Percentiles rank a stretch among this genome's conserved stretches.
Evolutionary conservation across 1,140 invertebrate species (phyloP).

Genomic region (Drosophila ananassae): DNA sequence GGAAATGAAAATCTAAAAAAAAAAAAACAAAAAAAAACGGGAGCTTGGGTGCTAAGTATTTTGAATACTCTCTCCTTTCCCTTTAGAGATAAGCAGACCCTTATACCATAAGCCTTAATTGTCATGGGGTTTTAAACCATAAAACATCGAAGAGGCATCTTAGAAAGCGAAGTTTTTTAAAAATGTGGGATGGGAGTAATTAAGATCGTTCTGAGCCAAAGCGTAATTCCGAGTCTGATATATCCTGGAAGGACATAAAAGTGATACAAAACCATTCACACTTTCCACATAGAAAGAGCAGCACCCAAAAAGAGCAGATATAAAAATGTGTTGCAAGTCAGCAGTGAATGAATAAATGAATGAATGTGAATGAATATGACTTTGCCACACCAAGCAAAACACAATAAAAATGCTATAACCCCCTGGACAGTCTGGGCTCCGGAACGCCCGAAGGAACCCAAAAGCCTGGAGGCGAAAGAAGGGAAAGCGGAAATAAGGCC

Average conservation of each 20-base stretch:
- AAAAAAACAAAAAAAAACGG: constrained; percentile 23
- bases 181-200: no score
- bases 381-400: constrained; percentile 57
- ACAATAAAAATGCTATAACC: constrained; percentile 70
- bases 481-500: constrained; percentile 41
- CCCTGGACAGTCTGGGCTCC: constrained; percentile 10
- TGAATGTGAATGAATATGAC: constrained; percentile 75
- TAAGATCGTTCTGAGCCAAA: no score
- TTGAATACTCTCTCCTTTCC: constrained; percentile 2
- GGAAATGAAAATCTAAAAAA: constrained; percentile 71
- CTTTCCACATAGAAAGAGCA: constrained; percentile 49
- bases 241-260: constrained; percentile 11
- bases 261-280: constrained; percentile 52
- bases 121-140: no score
- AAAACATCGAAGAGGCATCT: no score
- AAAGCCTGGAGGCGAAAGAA: background rate
- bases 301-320: constrained; percentile 38
- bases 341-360: constrained; percentile 75
- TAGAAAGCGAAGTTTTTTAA: no score
- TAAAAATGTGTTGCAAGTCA: constrained; percentile 80
- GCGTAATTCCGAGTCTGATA: background rate
- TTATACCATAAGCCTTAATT: background rate
- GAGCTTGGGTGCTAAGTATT: background rate
- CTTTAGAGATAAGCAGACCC: background rate
- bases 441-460: constrained; percentile 9